Evolutionary conservation across 2,797 vertebrate genomes (phyloP).

Genomic region (Hoplostethus atlanticus): DNA sequence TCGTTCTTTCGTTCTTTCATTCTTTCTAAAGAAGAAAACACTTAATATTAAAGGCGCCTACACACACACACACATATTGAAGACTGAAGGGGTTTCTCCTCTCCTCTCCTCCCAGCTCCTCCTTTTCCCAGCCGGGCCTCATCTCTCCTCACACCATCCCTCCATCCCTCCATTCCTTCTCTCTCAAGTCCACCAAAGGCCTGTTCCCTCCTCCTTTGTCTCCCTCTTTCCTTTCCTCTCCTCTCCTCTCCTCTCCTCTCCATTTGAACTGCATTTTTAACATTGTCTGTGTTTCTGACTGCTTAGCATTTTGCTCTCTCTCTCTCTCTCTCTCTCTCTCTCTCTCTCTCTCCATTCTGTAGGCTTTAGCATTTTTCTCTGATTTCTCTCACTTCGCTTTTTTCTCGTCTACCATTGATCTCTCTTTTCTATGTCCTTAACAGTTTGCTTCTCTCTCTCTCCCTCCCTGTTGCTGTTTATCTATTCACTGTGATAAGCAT

Average conservation of each 20-base stretch:
- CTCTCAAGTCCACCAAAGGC: constrained; percentile 44
- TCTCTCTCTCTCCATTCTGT: not conserved
- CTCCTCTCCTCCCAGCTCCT: constrained; percentile 6
- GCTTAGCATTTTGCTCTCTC: constrained; percentile 25
- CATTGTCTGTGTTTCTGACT: constrained; percentile 39
- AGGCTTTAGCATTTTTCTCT: constrained; percentile 19
- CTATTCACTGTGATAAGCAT: constrained; percentile 30
- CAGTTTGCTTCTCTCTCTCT: not conserved
- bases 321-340: not conserved
- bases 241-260: not conserved
- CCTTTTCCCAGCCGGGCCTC: constrained; percentile 40
- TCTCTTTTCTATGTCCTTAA: no score
- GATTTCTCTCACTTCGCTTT: constrained; percentile 1
- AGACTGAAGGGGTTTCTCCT: constrained; percentile 51
- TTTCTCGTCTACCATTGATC: constrained; percentile 8
- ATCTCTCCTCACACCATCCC: constrained; percentile 51
- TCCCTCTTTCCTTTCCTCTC: not conserved
- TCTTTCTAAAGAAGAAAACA: not conserved
- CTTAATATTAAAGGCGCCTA: not conserved
- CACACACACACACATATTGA: constrained; percentile 6
- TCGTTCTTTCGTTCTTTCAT: constrained; percentile 8
- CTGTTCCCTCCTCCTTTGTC: not conserved
- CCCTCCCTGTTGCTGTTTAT: constrained; percentile 24
- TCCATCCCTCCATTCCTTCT: constrained; percentile 38
- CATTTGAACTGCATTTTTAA: constrained; percentile 34